Evolutionary conservation across 2,888 invertebrate genomes (phyloP), one percentile per base, ranked within the genome.

Genomic region (Lamproptera curius): DNA sequence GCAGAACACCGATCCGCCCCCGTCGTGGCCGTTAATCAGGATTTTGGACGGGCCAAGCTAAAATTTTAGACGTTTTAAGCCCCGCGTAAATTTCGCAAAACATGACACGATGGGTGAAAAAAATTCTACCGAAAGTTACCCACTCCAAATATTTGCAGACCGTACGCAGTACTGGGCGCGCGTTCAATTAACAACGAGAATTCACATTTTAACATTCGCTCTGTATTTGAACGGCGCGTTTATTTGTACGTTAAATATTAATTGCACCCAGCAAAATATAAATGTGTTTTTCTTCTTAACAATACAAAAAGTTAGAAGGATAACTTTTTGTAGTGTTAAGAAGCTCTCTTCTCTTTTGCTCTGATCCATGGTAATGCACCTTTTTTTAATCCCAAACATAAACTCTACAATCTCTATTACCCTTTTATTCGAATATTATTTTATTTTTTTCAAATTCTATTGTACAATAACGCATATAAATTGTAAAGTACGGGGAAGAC

Each of bases 1-100:
- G 64, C 65, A 60, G 64, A 65, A 69, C 55, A 62, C 54, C 59
- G 61, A 63, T 63, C 67, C 74, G 64, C 70, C 73, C 77, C 67
- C 63, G 59, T 58, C 75, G 69, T 66, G 73, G 67, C 76, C 89
- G 90, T 91, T 88, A 90, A 89, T 91, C 91, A 90, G 90, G 91
- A 91, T 91, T 90, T 86, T 90, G 88, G 89, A 89, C 85, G 89
- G 88, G 85, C 88, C 82, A 88, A 88, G 90, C 90, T 88, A 87
- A 88, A 88, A 83, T 85, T 88, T 88, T 85, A 79, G 84, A 82
- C 81, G 85, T 70, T 83, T 76, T 87, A 87, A 88, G 85, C 86
- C 73, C 78, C 65, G 67, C 79, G 81, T 87, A 88, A 88, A 88
- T 87, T 87, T 81, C 61, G 62, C 73, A 76, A 77, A 86, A 87